Evolutionary conservation across 2,113 vertebrate species (phyloP), one percentile per base, ranked within the genome.

Genomic region (Plotosus lineatus): DNA sequence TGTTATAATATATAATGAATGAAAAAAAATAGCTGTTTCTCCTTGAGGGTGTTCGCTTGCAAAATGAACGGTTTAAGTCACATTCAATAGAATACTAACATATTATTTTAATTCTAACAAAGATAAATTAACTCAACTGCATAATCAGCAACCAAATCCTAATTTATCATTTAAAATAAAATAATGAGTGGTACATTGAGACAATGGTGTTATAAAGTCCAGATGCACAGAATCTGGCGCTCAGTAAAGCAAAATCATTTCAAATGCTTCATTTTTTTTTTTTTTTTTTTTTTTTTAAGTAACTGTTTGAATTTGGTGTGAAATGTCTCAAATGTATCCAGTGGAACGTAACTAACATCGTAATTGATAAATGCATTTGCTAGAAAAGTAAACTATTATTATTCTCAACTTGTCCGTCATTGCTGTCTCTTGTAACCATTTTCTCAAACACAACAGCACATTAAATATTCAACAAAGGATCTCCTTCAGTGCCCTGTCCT

Each of bases 391-490:
- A 72, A 50, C 33, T 19, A 28, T 50, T 19, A 28, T 71, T 11
- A 51, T 21, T 50, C 40, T 68, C 11, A 69, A 44, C 40, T 46
- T 26, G 46, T 33, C 69, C 33, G 69, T 50, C 44, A 50, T 26
- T 50, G 15, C 28, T 26, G 21, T 44, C 21, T 60, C 53, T 19
- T 23, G 56, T 11, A 75, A 58, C 36, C 2, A 23, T n/a, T 23
- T 84, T 38, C 28, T 84, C 55, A 86, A 83, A 86, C 46, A 83
- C 85, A 89, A 88, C 58, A 86, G 82, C 68, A 28, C 65, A 87
- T 88, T 69, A 88, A 89, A 88, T 88, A 90, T 89, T 87, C 63
- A 90, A 65, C n/a, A 48, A 78, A 85, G 77, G 77, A 53, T 46
- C 81, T 88, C 61, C 77, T 78, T 86, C 83, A 75, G 82, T 28